These are phyloP conservation scores for Mustelus asterias DNA, from an alignment of 2,113 vertebrate genomes.

Conservation along the genomic window DNA sequence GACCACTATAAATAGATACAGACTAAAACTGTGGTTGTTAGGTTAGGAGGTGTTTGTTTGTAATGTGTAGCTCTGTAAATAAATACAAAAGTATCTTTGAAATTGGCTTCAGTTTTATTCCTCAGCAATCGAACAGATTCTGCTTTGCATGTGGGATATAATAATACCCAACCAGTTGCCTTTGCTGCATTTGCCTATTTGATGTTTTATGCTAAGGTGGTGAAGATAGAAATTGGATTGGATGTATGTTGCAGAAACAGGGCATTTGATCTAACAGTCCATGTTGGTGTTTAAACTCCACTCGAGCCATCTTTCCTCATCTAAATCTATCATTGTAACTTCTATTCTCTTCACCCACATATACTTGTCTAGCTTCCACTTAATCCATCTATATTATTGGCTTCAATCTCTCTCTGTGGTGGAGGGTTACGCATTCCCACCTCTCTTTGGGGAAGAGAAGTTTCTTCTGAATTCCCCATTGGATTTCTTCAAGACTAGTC, in stretches of 20 bases:
- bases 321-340: too few relatives aligned
- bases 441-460: not conserved
- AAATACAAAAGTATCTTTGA: too few relatives aligned
- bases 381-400: not conserved
- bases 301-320: not conserved
- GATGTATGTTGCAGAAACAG: not conserved
- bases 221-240: not conserved
- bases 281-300: not conserved
- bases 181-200: not conserved
- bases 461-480: not conserved
- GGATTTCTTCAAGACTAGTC: not conserved
- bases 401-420: not conserved
- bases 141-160: not conserved
- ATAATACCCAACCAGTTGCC: not conserved
- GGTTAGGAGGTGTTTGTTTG: not conserved
- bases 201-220: not conserved
- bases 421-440: not conserved
- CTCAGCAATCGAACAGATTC: not conserved
- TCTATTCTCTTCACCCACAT: not conserved
- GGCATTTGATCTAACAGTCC: not conserved
- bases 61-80: not conserved
- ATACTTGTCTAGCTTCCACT: not conserved
- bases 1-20: too few relatives aligned
- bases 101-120: too few relatives aligned
- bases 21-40: too few relatives aligned